These are phyloP conservation scores for Oplegnathus fasciatus DNA, from an alignment of 2,113 vertebrate species.

Conservation along the genomic window DNA sequence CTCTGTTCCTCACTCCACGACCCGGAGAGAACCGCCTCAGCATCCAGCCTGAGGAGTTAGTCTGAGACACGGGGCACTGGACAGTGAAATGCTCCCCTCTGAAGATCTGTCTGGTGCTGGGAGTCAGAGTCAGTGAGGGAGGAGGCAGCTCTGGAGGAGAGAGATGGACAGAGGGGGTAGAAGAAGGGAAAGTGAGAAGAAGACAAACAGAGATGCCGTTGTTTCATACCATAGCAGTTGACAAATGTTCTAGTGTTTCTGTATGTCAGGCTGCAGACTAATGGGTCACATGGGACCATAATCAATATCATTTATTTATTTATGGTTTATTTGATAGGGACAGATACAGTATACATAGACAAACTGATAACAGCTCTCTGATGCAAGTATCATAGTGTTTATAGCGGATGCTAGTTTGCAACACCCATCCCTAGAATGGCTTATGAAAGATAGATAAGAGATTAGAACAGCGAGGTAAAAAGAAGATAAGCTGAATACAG, in stretches of 20 bases:
- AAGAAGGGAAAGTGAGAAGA: not conserved
- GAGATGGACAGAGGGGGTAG: not conserved
- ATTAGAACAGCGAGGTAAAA: too few species aligned
- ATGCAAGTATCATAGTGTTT: too few species aligned
- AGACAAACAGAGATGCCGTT: not conserved
- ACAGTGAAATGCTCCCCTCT: constrained; percentile 56
- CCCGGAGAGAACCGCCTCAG: constrained; percentile 44
- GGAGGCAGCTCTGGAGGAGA: constrained; percentile 53
- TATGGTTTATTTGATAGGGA: too few species aligned
- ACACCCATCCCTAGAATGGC: too few species aligned
- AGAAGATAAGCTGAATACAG: too few species aligned
- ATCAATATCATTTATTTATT: not conserved
- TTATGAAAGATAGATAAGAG: too few species aligned
- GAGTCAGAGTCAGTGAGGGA: constrained; percentile 59
- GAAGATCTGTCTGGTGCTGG: constrained; percentile 70
- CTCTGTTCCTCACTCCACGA: not conserved
- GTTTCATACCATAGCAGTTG: not conserved
- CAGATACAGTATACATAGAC: too few species aligned
- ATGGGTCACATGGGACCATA: not conserved
- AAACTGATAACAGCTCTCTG: too few species aligned
- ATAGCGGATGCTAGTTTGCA: too few species aligned
- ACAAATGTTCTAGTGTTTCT: not conserved
- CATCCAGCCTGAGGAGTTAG: constrained; percentile 58
- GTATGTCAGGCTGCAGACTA: not conserved
- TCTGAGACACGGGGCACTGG: constrained; percentile 55